Evolutionary conservation across 1,140 invertebrate genomes (phyloP), one percentile per base, ranked within the genome.

Genomic region (Caenorhabditis inopinata): DNA sequence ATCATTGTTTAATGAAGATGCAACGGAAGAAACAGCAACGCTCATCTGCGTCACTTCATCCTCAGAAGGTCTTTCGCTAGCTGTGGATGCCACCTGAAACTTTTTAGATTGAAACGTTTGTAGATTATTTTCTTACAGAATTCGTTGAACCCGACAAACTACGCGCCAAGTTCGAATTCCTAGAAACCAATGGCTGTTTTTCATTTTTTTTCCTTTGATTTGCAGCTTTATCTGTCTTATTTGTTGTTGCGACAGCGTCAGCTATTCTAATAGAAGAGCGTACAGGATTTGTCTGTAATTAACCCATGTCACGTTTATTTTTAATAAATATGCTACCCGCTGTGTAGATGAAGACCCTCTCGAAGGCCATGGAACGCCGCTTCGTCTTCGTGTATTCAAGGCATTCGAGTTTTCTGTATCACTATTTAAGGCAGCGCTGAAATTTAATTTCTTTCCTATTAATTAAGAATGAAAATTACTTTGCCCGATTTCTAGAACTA

Each of bases 251-350:
- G 9, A 32, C 58, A 6, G 58, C 58, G 27, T 68, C 58, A 68
- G 58, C 58, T 38, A 68, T 68, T 68, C 58, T 68, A 32, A 68
- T 68, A 38, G 58, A 68, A 25, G 58, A 18, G 32, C 58, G 58
- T n/a, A 68, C 58, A 29, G 58, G 58, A 25, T 68, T 68, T 29
- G 58, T 9, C 58, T 68, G 38, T 21, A 58, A 9, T 2, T 18
- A 25, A 25, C 7, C 23, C 23, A 6, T 53, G 4, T 53, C 1
- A 18, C 7, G 14, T 2, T 53, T 1, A 18, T 21, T 53, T 6
- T 18, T 2, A 5, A 53, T 12, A 25, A 9, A 42, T 7, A 42
- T 42, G 38, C 14, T 53, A 53, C 49, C 49, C 49, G 23, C 23
- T 53, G 49, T 14, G 58, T 38, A 6, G 58, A 68, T 12, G 58